Evolutionary conservation across 2,888 invertebrate species (phyloP).

Genomic region (Sturmia bella): DNA sequence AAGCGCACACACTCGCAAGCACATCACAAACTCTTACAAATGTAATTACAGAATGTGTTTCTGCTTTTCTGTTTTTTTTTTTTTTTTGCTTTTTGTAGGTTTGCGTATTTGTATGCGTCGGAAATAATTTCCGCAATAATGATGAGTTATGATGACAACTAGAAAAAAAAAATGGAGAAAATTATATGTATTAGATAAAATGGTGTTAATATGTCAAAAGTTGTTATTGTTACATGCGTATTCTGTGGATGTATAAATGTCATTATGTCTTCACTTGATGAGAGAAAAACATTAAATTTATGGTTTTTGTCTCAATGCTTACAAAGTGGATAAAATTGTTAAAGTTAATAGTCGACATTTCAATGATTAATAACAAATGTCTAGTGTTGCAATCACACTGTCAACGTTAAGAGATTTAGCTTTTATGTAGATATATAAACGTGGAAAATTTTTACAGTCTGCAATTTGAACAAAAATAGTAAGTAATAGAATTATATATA

Average conservation of each 20-base stretch:
- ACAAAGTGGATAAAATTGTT: neutral
- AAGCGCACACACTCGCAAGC: neutral
- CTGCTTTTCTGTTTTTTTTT: neutral
- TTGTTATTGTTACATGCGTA: constrained; percentile 48
- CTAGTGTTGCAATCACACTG: no score
- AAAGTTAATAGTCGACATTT: neutral
- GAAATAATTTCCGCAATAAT: constrained; percentile 66
- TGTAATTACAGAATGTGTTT: constrained; percentile 20
- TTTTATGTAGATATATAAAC: no score
- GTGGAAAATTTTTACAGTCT: no score
- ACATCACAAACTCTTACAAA: neutral
- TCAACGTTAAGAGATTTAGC: no score
- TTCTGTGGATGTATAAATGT: neutral
- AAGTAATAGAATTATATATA: no score
- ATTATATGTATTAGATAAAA: constrained; percentile 66
- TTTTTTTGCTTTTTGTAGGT: no score
- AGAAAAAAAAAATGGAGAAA: constrained; percentile 53
- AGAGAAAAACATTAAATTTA: constrained; percentile 1
- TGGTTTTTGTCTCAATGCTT: neutral
- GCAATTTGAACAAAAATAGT: no score
- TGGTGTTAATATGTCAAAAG: constrained; percentile 70
- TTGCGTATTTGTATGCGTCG: constrained; percentile 17
- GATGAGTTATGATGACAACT: constrained; percentile 72
- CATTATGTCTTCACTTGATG: neutral
- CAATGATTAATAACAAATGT: neutral